These are phyloP conservation scores for Machimus rusticus DNA, from an alignment of 2,888 invertebrate genomes.

Conservation along the genomic window DNA sequence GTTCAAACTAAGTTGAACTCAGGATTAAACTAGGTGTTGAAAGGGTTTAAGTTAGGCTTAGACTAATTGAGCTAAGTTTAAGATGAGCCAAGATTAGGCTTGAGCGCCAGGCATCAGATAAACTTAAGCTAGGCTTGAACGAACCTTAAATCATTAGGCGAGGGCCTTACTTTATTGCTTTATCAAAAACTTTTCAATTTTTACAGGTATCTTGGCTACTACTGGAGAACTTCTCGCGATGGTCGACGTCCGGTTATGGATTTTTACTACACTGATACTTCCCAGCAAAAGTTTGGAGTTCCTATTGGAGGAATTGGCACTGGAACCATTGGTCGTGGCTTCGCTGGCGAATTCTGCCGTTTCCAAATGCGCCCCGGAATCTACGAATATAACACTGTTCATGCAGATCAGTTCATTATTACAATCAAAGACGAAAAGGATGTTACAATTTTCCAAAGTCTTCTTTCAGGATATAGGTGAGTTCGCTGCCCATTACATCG, in stretches of 20 bases:
- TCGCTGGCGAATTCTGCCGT: conserved; percentile 91
- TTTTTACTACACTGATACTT: conserved; percentile 73
- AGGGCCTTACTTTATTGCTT: too few relatives aligned
- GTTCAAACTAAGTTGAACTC: too few relatives aligned
- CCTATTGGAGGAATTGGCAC: conserved; percentile 84
- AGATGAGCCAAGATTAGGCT: too few relatives aligned
- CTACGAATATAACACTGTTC: conserved; percentile 83
- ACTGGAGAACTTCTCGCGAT: conserved; percentile 69
- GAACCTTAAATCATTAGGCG: too few relatives aligned
- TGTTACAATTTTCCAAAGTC: conserved; percentile 78
- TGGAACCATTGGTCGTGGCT: conserved; percentile 83
- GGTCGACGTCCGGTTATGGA: conserved; percentile 81
- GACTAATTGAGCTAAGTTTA: too few relatives aligned
- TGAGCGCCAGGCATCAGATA: too few relatives aligned
- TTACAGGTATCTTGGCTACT: conserved; percentile 75
- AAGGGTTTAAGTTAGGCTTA: too few relatives aligned
- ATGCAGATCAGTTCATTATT: conserved; percentile 90
- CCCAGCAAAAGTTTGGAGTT: conserved; percentile 88
- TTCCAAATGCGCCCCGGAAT: conserved; percentile 89
- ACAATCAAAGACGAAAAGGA: conserved; percentile 77
- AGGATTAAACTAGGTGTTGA: too few relatives aligned
- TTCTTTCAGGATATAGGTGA: conserved; percentile 78
- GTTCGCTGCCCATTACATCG: conserved; percentile 52
- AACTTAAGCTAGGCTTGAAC: too few relatives aligned
- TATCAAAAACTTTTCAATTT: neutral